phyloP scores from a whole-genome alignment of 2,113 vertebrate species.

The Passer montanus region DNA sequence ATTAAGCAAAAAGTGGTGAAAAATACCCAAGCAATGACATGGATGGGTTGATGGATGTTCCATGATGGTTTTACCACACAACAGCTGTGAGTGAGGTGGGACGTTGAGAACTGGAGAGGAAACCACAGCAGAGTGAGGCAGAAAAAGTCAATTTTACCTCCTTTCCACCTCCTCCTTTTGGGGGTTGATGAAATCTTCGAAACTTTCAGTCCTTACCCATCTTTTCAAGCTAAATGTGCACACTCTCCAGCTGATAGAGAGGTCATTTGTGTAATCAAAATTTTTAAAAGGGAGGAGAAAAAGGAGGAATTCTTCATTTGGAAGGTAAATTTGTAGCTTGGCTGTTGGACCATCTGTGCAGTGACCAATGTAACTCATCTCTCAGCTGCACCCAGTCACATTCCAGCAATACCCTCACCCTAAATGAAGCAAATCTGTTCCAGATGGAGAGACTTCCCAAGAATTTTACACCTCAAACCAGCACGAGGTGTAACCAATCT shows the following conservation, averaged over 20 bases:
- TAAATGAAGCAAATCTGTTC: background rate
- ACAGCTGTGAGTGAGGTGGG: background rate
- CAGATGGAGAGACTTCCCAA: background rate
- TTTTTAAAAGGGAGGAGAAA: fast-evolving
- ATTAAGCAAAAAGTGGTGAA: background rate
- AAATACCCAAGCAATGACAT: background rate
- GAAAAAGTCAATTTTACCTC: background rate
- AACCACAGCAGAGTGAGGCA: background rate
- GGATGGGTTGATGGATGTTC: background rate
- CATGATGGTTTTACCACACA: background rate
- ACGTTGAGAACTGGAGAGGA: background rate
- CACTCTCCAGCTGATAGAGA: background rate
- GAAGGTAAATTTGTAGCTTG: background rate
- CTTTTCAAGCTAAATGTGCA: background rate
- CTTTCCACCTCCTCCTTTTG: background rate
- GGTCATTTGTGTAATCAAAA: background rate
- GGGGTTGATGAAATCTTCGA: background rate
- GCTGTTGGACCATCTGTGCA: background rate
- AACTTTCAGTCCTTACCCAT: background rate
- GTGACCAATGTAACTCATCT: background rate
- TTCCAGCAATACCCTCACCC: background rate
- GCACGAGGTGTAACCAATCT: background rate
- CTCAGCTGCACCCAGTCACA: background rate
- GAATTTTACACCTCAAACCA: background rate
- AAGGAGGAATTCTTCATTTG: background rate